These are phyloP conservation scores for Tinea trinotella DNA, from an alignment of 2,888 invertebrate genomes.

Conservation along the genomic window DNA sequence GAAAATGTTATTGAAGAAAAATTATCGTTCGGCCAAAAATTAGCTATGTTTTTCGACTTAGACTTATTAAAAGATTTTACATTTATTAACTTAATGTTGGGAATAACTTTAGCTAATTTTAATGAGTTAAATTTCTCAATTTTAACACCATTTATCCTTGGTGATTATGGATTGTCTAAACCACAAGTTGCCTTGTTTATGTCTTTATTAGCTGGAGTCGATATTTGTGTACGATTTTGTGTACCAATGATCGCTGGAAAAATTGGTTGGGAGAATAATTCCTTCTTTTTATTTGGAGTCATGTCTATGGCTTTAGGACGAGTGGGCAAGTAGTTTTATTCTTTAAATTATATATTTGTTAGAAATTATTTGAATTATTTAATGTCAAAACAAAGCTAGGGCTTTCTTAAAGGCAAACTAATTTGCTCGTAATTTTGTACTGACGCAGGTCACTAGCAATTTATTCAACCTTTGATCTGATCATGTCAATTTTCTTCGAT, in stretches of 20 bases:
- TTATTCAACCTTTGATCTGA: no score
- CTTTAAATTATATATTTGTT: no score
- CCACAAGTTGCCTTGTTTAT: slow-evolving; percentile 77
- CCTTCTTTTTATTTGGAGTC: slow-evolving; percentile 79
- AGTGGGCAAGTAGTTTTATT: slow-evolving; percentile 68
- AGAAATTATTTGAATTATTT: no score
- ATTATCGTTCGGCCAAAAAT: slow-evolving; percentile 64
- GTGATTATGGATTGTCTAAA: slow-evolving; percentile 75
- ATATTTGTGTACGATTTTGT: slow-evolving; percentile 76
- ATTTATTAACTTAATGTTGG: slow-evolving; percentile 79
- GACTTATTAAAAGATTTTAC: slow-evolving; percentile 78
- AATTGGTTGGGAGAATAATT: slow-evolving; percentile 79
- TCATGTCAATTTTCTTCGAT: no score
- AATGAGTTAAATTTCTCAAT: slow-evolving; percentile 82
- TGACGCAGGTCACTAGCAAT: no score
- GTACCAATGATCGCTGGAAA: slow-evolving; percentile 79
- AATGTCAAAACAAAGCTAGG: no score
- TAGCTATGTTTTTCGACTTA: slow-evolving; percentile 78
- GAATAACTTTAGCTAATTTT: slow-evolving; percentile 79
- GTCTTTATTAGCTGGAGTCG: slow-evolving; percentile 78
- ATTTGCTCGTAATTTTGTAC: no score
- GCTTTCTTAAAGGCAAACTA: no score
- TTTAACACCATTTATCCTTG: slow-evolving; percentile 80
- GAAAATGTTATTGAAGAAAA: slow-evolving; percentile 35
- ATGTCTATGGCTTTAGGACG: slow-evolving; percentile 77